A percentile compares a stretch with the other conserved stretches of the same genome.
Conservation (phyloP, 2,888 invertebrate genomes). For the Lasioglossum lativentre region DNA sequence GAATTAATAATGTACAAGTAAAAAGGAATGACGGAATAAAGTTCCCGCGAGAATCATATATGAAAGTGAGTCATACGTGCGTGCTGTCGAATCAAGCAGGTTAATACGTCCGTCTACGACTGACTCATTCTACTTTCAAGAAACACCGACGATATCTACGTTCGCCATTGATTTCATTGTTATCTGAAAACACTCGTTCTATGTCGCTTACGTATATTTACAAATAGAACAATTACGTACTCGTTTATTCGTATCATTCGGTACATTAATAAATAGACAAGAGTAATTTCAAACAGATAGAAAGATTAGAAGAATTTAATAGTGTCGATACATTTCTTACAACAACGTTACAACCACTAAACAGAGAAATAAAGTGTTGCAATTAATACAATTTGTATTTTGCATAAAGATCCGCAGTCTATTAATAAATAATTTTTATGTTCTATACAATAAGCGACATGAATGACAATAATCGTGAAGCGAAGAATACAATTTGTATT, state of each 20-base stretch:
- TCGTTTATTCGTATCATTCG: not conserved
- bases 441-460: not conserved
- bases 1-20: not conserved
- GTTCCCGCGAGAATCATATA: not conserved
- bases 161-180: not conserved
- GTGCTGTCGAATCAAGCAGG: not conserved
- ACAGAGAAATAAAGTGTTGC: no score
- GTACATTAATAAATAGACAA: no score
- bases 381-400: no score
- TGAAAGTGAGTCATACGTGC: not conserved
- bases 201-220: no score
- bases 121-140: slow-evolving; percentile 15
- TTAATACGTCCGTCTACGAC: not conserved
- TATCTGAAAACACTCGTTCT: not conserved
- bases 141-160: not conserved
- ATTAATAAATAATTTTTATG: not conserved
- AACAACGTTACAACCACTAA: no score
- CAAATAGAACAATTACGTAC: not conserved
- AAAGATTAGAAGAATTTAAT: no score
- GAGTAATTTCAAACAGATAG: no score
- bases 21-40: not conserved
- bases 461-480: not conserved
- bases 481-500: no score
- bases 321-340: no score
- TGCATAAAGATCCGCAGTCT: no score